Percentiles rank a stretch among this genome's conserved stretches.
Evolutionary conservation across 2,888 invertebrate genomes (phyloP).

Genomic region (Sipunculus nudus): DNA sequence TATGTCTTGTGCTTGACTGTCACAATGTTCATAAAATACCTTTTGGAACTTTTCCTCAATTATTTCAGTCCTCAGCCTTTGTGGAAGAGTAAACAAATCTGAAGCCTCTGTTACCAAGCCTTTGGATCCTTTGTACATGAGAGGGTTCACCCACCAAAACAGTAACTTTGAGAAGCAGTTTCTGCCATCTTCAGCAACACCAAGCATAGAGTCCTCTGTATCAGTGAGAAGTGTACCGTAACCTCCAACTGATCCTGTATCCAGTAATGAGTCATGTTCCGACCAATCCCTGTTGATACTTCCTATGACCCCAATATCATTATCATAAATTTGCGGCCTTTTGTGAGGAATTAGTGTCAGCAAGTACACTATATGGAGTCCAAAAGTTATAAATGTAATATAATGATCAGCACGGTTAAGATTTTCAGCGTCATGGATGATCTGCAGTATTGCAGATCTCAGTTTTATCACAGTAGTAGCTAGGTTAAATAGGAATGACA

Average conservation of each 20-base stretch:
- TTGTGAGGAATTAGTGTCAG: slow-evolving; percentile 75
- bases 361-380: slow-evolving; percentile 76
- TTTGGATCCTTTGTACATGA: slow-evolving; percentile 71
- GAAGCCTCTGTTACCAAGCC: slow-evolving; percentile 71
- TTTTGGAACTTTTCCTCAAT: slow-evolving; percentile 51
- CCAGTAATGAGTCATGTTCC: too few relatives aligned
- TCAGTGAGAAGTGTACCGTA: too few relatives aligned
- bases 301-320: too few relatives aligned
- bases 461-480: slow-evolving; percentile 77
- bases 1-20: too few relatives aligned
- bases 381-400: slow-evolving; percentile 45
- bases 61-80: slow-evolving; percentile 48
- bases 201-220: too few relatives aligned
- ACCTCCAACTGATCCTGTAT: too few relatives aligned
- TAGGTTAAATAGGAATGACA: slow-evolving; percentile 77
- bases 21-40: too few relatives aligned
- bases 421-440: slow-evolving; percentile 2
- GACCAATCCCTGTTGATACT: too few relatives aligned
- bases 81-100: slow-evolving; percentile 59
- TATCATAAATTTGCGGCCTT: too few relatives aligned
- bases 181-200: slow-evolving; percentile 75
- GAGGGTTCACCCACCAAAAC: slow-evolving; percentile 87
- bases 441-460: slow-evolving; percentile 72
- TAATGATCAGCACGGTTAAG: slow-evolving; percentile 45
- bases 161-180: slow-evolving; percentile 78